Percentiles rank a stretch among this genome's conserved stretches.
Evolutionary conservation across 2,797 vertebrate genomes (phyloP).

Genomic region (Artibeus jamaicensis): DNA sequence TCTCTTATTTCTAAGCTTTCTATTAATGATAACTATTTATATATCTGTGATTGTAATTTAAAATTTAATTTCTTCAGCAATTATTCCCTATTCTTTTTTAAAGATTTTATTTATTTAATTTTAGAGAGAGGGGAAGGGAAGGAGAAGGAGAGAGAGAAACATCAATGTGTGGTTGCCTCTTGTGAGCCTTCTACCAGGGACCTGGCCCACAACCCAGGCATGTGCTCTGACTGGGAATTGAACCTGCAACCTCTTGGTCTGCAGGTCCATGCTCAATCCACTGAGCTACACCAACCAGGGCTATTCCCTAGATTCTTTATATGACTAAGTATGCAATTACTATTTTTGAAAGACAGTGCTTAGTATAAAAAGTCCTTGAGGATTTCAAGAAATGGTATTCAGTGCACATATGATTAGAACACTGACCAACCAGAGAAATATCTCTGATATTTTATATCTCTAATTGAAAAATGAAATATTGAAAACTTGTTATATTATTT

Average conservation of each 20-base stretch:
- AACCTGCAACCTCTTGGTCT: no score
- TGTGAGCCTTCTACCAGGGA: no score
- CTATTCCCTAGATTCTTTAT: not conserved
- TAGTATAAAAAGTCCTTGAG: constrained; percentile 30
- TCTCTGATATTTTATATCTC: constrained; percentile 21
- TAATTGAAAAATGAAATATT: constrained; percentile 36
- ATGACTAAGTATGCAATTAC: not conserved
- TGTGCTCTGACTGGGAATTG: no score
- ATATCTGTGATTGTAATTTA: not conserved
- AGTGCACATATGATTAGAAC: not conserved
- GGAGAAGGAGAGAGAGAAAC: no score
- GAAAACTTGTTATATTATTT: not conserved
- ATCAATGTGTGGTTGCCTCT: no score
- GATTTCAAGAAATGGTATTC: not conserved
- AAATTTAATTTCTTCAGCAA: constrained; percentile 48
- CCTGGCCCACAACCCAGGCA: no score
- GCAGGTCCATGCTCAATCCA: no score
- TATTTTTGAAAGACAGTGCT: constrained; percentile 43
- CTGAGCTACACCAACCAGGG: no score
- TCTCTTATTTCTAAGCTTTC: not conserved
- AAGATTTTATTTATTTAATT: no score
- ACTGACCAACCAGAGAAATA: not conserved
- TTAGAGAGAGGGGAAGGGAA: no score
- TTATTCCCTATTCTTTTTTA: not conserved
- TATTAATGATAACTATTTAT: not conserved